Percentiles rank a stretch among this genome's conserved stretches.
Evolutionary conservation across 1,140 invertebrate species (phyloP).

Genomic region (Lithobius niger): DNA sequence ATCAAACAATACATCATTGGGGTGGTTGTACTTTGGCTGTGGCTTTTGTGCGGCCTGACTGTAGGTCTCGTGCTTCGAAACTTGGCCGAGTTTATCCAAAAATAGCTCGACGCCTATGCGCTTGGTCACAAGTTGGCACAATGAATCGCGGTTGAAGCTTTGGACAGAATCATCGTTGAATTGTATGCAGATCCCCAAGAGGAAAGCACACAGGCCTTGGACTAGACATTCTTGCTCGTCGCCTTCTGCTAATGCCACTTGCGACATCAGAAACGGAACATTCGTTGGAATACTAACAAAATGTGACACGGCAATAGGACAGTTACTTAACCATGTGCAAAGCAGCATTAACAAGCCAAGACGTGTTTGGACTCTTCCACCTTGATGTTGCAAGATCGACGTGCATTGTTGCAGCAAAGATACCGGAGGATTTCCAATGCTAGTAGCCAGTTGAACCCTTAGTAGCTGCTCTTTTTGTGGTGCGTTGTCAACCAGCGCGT

Average conservation of each 20-base stretch:
- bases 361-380: constrained; percentile 73
- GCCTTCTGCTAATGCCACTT: constrained; percentile 51
- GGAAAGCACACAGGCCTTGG: constrained; percentile 83
- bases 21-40: constrained; percentile 58
- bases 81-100: constrained; percentile 67
- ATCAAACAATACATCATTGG: constrained; percentile 75
- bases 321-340: constrained; percentile 75
- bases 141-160: constrained; percentile 59
- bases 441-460: constrained; percentile 76
- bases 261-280: constrained; percentile 49
- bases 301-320: constrained; percentile 62
- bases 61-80: constrained; percentile 81
- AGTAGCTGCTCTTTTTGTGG: constrained; percentile 86
- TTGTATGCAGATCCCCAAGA: constrained; percentile 81
- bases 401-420: constrained; percentile 79
- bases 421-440: constrained; percentile 65
- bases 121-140: constrained; percentile 75
- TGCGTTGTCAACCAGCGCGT: constrained; percentile 76
- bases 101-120: constrained; percentile 84
- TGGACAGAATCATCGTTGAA: constrained; percentile 80
- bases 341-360: constrained; percentile 84
- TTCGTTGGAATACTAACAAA: constrained; percentile 74
- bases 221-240: constrained; percentile 79
- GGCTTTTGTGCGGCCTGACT: constrained; percentile 84
- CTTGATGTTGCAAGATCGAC: constrained; percentile 41